phyloP scores from a whole-genome alignment of 1,140 invertebrate genomes.

The Leptoteleia sp. region DNA sequence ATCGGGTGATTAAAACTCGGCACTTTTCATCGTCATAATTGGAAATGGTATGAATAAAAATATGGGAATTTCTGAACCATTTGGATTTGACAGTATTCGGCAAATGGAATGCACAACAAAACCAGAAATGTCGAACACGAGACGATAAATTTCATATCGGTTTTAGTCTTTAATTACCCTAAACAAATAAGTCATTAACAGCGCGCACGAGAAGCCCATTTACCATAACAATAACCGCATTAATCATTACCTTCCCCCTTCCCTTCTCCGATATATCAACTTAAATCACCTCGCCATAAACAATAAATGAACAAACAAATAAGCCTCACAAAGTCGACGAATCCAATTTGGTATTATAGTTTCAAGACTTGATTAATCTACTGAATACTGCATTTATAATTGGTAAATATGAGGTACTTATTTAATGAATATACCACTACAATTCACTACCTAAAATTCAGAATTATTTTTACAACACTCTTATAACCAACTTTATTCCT shows the following conservation, averaged over 20 bases:
- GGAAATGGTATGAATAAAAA: too few relatives aligned
- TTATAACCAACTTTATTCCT: too few relatives aligned
- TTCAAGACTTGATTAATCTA: neutral
- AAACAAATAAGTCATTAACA: slow-evolving; percentile 51
- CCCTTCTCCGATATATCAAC: too few relatives aligned
- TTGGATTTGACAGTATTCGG: too few relatives aligned
- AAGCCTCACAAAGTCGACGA: slow-evolving; percentile 11
- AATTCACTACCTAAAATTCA: too few relatives aligned
- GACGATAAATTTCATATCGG: slow-evolving; percentile 46
- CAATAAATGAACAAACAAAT: slow-evolving; percentile 46
- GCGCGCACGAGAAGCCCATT: slow-evolving; percentile 28
- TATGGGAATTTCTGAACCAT: too few relatives aligned
- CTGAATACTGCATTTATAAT: too few relatives aligned
- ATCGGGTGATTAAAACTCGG: too few relatives aligned
- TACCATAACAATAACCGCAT: slow-evolving; percentile 55
- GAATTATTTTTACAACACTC: too few relatives aligned
- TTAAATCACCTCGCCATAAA: slow-evolving; percentile 34
- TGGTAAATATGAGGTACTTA: too few relatives aligned
- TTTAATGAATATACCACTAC: too few relatives aligned
- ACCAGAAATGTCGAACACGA: slow-evolving; percentile 24
- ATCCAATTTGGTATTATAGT: neutral
- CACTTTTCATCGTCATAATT: too few relatives aligned
- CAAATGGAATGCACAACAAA: slow-evolving; percentile 30
- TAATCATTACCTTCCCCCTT: slow-evolving; percentile 28
- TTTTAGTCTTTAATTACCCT: slow-evolving; percentile 36